Evolutionary conservation across 2,888 invertebrate species (phyloP), one percentile per base, ranked within the genome.

Genomic region (Melanotus villosus): DNA sequence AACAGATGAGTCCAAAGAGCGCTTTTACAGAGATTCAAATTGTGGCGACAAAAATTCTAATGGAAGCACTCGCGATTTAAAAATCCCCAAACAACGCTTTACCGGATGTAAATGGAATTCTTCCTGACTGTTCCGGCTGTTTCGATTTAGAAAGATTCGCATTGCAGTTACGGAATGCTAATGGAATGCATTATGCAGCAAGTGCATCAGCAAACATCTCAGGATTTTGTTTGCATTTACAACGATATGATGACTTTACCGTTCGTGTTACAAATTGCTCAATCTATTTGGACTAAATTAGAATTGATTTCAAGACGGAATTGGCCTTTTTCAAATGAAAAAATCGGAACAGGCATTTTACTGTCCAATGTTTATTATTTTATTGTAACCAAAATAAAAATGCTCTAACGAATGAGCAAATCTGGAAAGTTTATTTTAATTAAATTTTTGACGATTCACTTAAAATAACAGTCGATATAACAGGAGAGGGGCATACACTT

Each of bases 131-230:
- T 12, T n/a, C n/a, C 5, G 36, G 5, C 26, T 26, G 26, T 26
- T 26, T 26, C 7, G 26, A 26, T 26, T 26, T 26, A 7, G n/a
- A 3, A 10, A 19, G 6, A 45, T 45, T 10, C 45, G 45, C 5
- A 12, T 19, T 45, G 30, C 26, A 50, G 19, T 12, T 18, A 38
- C 45, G 18, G 45, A 26, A 50, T 50, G 50, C 50, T 50, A 50
- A 50, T 50, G 50, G 30, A 32, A 50, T 50, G 50, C 50, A 50
- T 50, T 50, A 50, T 50, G 30, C 50, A 50, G 3, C 26, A 6
- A 18, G 14, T 2, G 50, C 50, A 32, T 45, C 45, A 18, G 18
- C 45, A 45, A 45, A 50, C 50, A 50, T 50, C 12, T 50, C 30
- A 16, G 9, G 32, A 30, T 30, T 50, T 50, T 50, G 50, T 50